Conservation (phyloP, 2,797 vertebrate genomes). For the Anolis apletophallus region DNA sequence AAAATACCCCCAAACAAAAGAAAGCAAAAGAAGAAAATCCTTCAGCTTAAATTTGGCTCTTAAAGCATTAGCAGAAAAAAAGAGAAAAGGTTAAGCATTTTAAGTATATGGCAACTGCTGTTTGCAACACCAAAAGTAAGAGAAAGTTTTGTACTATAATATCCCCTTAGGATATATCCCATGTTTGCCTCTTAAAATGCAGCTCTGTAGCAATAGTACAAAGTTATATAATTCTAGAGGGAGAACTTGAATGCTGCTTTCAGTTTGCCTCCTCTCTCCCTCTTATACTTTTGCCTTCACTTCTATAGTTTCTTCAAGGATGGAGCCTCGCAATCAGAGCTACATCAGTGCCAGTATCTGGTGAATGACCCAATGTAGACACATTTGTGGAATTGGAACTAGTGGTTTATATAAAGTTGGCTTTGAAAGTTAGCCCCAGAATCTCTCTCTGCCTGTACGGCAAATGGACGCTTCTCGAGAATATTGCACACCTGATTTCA, state of each 20-base stretch:
- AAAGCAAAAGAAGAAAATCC: conserved; percentile 58
- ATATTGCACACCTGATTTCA: too few species aligned
- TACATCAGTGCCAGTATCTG: too few species aligned
- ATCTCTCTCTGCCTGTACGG: too few species aligned
- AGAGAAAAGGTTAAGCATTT: conserved; percentile 56
- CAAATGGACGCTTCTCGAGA: neutral
- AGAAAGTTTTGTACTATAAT: conserved; percentile 55
- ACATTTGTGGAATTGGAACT: neutral
- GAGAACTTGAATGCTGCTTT: conserved; percentile 38
- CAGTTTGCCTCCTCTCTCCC: conserved; percentile 42
- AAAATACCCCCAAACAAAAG: conserved; percentile 63
- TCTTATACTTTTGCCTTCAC: conserved; percentile 46
- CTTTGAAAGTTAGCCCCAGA: too few species aligned
- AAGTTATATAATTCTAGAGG: conserved; percentile 51
- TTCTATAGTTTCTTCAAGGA: conserved; percentile 41
- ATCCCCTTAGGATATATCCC: conserved; percentile 38
- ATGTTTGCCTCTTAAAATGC: conserved; percentile 26
- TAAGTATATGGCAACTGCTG: conserved; percentile 68
- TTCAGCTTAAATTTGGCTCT: conserved; percentile 79
- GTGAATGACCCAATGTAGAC: neutral
- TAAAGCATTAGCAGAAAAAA: conserved; percentile 74
- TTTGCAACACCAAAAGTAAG: conserved; percentile 70
- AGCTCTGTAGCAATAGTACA: neutral
- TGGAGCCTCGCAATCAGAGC: conserved; percentile 4
- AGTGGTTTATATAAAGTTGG: neutral